A percentile compares a stretch with the other conserved stretches of the same genome.
Conservation (phyloP, 2,888 invertebrate species). For the Theretra japonica region DNA sequence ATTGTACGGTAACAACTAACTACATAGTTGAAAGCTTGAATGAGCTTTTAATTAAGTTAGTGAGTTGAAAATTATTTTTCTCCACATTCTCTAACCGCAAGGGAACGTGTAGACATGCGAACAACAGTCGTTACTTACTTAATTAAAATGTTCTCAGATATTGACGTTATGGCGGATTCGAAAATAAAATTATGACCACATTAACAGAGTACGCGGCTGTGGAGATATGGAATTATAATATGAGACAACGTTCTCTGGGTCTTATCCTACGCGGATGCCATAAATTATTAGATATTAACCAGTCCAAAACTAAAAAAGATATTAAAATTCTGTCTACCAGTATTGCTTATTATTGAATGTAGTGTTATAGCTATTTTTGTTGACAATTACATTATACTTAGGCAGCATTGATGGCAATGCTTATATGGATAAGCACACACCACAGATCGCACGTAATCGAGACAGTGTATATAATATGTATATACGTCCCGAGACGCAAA, state of each 20-base stretch:
- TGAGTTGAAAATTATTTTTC: slow-evolving; percentile 10
- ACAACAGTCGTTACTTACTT: slow-evolving; percentile 1
- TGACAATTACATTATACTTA: no score
- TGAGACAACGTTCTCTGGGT: background rate
- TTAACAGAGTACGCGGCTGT: background rate
- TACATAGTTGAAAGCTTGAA: background rate
- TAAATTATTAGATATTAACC: no score
- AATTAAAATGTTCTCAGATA: slow-evolving; percentile 11
- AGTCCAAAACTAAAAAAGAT: no score
- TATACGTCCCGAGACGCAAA: background rate
- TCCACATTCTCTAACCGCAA: slow-evolving; percentile 1
- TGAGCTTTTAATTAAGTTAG: slow-evolving; percentile 16
- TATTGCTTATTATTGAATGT: no score
- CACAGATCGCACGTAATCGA: background rate
- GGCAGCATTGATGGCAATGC: no score
- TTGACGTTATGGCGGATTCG: background rate
- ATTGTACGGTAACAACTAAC: background rate
- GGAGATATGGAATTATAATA: background rate
- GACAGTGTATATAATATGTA: background rate
- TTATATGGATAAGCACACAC: background rate
- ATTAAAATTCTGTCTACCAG: no score
- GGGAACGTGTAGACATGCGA: background rate
- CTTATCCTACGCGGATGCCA: background rate
- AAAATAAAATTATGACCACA: background rate
- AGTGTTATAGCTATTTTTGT: no score